Conservation (phyloP, 2,888 invertebrate genomes). For the Coleophora flavipennella region DNA sequence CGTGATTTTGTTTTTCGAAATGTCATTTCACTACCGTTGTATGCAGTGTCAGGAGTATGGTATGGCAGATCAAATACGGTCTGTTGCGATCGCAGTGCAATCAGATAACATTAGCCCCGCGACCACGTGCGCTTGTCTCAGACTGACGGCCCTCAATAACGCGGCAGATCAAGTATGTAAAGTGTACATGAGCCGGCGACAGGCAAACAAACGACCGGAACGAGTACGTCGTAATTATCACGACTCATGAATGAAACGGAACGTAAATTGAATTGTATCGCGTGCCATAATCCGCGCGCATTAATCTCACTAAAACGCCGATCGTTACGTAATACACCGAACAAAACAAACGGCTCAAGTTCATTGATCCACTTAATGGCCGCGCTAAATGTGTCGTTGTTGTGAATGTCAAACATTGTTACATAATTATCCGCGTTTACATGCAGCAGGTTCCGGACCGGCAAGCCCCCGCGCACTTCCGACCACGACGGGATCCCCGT, state of each 20-base stretch:
- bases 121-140: constrained; percentile 6
- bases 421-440: constrained; percentile 58
- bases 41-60: background rate
- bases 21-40: too few relatives aligned
- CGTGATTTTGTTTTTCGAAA: too few relatives aligned
- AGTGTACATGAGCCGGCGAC: constrained; percentile 28
- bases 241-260: constrained; percentile 67
- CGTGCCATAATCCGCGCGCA: constrained; percentile 71
- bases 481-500: constrained; percentile 32
- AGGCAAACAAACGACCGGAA: constrained; percentile 55
- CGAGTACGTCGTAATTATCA: constrained; percentile 61
- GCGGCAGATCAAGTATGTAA: constrained; percentile 34
- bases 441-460: constrained; percentile 26
- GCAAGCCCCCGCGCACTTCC: constrained; percentile 30
- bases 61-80: background rate
- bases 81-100: background rate
- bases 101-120: background rate
- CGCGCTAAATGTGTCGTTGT: constrained; percentile 67
- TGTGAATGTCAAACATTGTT: constrained; percentile 68
- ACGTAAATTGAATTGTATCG: constrained; percentile 71
- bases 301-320: constrained; percentile 71
- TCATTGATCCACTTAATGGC: constrained; percentile 71
- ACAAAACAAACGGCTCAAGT: constrained; percentile 65
- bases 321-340: constrained; percentile 60
- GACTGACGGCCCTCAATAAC: constrained; percentile 13